Percentiles rank a stretch among this genome's conserved stretches.
These are phyloP conservation scores for Ochotona princeps DNA, from an alignment of 2,113 vertebrate genomes.

Conservation along the genomic window DNA sequence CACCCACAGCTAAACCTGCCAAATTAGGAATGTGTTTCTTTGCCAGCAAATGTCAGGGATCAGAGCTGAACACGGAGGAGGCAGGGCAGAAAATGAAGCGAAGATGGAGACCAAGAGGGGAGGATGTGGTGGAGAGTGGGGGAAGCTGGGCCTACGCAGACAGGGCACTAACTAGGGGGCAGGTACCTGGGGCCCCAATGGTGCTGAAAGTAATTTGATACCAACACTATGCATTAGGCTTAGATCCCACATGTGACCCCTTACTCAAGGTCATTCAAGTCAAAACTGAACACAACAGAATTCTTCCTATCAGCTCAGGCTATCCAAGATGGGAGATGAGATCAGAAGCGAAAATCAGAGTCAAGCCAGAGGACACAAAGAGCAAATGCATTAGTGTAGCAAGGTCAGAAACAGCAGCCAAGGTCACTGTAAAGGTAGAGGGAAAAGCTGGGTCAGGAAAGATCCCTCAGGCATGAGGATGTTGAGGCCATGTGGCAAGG, in stretches of 20 bases:
- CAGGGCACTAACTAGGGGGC: accelerated
- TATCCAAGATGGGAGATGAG: not conserved
- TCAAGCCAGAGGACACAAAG: accelerated
- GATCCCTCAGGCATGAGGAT: accelerated
- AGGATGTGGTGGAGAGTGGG: accelerated
- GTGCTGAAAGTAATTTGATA: accelerated
- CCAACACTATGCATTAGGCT: not conserved
- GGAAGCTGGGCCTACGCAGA: accelerated
- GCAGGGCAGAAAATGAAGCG: not conserved
- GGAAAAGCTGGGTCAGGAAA: no score
- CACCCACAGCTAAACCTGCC: not conserved
- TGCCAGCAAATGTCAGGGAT: not conserved
- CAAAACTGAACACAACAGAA: not conserved
- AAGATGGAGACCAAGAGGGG: no score
- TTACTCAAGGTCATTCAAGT: not conserved
- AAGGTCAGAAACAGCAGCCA: not conserved
- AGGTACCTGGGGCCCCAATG: not conserved
- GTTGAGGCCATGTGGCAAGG: accelerated
- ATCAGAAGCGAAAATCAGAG: not conserved
- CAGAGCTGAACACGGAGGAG: accelerated
- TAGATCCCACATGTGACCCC: accelerated
- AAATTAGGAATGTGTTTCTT: not conserved
- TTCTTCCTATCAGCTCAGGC: not conserved
- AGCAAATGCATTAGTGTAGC: accelerated
- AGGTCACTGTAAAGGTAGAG: not conserved